Base-by-base conservation (phyloP, 2,797 vertebrate species). In the Pagetopsis macropterus region DNA sequence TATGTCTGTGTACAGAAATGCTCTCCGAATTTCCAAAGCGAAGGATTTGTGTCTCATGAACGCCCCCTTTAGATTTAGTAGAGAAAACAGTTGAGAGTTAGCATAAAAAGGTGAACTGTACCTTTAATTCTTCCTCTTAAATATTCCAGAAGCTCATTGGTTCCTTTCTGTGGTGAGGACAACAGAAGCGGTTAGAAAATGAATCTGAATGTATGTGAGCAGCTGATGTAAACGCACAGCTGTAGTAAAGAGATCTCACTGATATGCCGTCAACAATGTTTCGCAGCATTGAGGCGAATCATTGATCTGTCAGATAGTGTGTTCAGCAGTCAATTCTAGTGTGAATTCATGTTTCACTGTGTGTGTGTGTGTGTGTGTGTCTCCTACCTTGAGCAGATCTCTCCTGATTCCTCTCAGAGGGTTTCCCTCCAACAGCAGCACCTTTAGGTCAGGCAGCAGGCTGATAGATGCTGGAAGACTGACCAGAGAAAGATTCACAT, bases 111-210 rank as follows among this genome's bases (percentile, higher is more conserved):
- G 5, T 51, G 17, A 54, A 67, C 41, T 59, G 33, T 94, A 98
- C 98, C 98, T 98, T 96, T 93, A 71, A 98, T 94, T 94, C 96
- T 95, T 90, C 96, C 96, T 88, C 92, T 93, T 48, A 99, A 90
- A 3, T 97, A 99, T 78, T 96, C 97, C 80, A 99, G 93, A 43
- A 99, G 94, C 71, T 98, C 97, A 84, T 94, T 94, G 66, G 98
- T 99, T 89, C 98, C 97, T 94, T 97, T 98, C 96, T 98, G 91
- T 84, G 84, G 87, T 68, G 45, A 46, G 56, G 51, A 87, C 19
- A 72, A 72, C 33, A 76, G 4, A 57, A 61, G 27, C 1, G 19
- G 23, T 56, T 56, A 37, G 55, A 60, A 44, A 0, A 21, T 14
- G 1, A 57, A 57, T 13, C 4, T 21, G n/a, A 58, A 21, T 23